Evolutionary conservation across 2,888 invertebrate genomes (phyloP).

Genomic region (Podabrus alpinus): DNA sequence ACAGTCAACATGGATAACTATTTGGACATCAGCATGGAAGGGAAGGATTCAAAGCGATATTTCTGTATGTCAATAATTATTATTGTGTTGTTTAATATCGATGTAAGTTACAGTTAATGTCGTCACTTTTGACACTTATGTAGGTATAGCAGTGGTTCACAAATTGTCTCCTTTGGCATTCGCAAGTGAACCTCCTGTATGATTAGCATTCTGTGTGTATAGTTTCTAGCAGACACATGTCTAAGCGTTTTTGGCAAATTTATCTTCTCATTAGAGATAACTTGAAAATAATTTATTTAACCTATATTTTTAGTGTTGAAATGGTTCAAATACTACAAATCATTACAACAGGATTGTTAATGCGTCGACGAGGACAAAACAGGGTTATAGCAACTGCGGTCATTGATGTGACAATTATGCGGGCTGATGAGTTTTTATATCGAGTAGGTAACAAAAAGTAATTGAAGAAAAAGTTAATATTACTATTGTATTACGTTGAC

Average conservation of each 20-base stretch:
- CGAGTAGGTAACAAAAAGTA: not conserved
- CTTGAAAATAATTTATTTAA: not conserved
- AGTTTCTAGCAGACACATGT: not conserved
- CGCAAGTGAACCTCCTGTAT: not conserved
- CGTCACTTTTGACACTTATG: not conserved
- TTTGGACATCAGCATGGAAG: not conserved
- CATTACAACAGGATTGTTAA: too few species aligned
- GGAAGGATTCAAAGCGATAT: not conserved
- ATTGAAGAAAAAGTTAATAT: not conserved
- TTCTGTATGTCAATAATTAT: not conserved
- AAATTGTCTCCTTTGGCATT: not conserved
- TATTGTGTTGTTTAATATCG: not conserved
- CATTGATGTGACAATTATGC: not conserved
- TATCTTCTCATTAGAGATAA: not conserved
- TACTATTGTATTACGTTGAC: not conserved
- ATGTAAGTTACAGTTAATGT: not conserved
- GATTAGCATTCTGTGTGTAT: not conserved
- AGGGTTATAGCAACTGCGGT: not conserved
- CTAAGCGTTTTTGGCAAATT: not conserved
- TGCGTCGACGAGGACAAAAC: too few species aligned
- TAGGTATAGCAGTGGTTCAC: not conserved
- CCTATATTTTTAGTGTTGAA: not conserved
- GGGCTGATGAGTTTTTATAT: not conserved
- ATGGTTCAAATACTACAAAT: not conserved
- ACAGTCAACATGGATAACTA: not conserved